phyloP scores from a whole-genome alignment of 2,888 invertebrate genomes.

The Acanthosepion pharaonis region DNA sequence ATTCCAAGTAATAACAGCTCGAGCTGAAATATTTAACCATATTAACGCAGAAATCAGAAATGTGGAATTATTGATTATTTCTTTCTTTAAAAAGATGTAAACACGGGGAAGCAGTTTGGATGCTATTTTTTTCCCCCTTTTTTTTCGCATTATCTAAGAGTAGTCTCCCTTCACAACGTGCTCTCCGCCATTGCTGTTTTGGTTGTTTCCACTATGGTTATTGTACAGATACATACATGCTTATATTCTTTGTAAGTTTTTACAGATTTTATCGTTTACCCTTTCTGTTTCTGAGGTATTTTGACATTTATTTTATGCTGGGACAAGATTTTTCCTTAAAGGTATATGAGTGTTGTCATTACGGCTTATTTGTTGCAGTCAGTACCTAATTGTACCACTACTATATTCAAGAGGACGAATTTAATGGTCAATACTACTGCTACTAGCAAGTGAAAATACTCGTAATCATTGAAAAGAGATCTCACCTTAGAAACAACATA shows the following conservation, averaged over 20 bases:
- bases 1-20: too few species aligned
- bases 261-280: not conserved
- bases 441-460: too few species aligned
- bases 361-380: constrained; percentile 12
- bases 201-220: constrained; percentile 41
- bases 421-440: too few species aligned
- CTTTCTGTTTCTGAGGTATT: too few species aligned
- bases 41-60: too few species aligned
- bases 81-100: not conserved
- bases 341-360: not conserved
- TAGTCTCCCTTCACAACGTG: not conserved
- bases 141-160: not conserved
- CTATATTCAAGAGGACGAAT: not conserved
- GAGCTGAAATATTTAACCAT: too few species aligned
- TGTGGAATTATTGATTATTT: not conserved
- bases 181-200: constrained; percentile 46
- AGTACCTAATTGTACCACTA: not conserved
- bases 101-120: not conserved
- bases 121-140: not conserved
- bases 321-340: not conserved
- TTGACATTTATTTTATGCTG: not conserved
- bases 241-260: constrained; percentile 40
- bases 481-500: too few species aligned
- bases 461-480: too few species aligned
- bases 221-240: constrained; percentile 10